phyloP scores from a whole-genome alignment of 92 coral and sea anemone species.

The Muricea muricata region DNA sequence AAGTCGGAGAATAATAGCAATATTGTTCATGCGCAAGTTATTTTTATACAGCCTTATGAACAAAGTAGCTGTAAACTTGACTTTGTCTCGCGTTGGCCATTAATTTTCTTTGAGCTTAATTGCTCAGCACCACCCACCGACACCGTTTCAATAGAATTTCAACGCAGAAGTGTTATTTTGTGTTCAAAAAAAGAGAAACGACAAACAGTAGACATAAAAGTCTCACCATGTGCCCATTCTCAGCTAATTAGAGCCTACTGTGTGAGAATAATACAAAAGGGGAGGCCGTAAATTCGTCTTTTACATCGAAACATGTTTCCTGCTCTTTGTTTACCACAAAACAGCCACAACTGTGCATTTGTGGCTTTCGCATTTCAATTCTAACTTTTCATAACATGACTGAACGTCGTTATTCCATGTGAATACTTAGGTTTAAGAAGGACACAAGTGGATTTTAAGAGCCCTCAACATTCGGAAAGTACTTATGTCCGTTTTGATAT shows the following conservation, averaged over 20 bases:
- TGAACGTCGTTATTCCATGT: background rate
- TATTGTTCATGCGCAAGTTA: conserved; percentile 32
- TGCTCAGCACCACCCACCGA: conserved; percentile 39
- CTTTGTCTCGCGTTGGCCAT: conserved; percentile 33
- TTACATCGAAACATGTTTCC: conserved; percentile 29
- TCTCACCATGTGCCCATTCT: conserved; percentile 47
- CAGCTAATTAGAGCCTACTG: conserved; percentile 47
- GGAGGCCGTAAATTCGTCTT: conserved; percentile 41
- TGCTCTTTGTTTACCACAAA: conserved; percentile 30
- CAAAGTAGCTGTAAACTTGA: conserved; percentile 23
- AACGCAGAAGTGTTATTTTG: background rate
- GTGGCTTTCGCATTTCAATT: background rate
- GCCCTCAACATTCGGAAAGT: background rate
- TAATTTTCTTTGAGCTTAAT: conserved; percentile 34
- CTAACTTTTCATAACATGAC: background rate
- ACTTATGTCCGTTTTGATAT: background rate
- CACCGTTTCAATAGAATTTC: conserved; percentile 13
- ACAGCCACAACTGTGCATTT: background rate
- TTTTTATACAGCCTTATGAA: conserved; percentile 31
- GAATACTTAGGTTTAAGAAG: background rate
- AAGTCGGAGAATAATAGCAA: conserved; percentile 1
- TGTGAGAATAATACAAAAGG: conserved; percentile 34
- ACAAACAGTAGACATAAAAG: conserved; percentile 28
- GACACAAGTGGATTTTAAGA: conserved; percentile 16
- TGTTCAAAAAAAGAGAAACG: background rate